Conservation (phyloP, 2,888 invertebrate species). For the Amphiduros pacificus region DNA sequence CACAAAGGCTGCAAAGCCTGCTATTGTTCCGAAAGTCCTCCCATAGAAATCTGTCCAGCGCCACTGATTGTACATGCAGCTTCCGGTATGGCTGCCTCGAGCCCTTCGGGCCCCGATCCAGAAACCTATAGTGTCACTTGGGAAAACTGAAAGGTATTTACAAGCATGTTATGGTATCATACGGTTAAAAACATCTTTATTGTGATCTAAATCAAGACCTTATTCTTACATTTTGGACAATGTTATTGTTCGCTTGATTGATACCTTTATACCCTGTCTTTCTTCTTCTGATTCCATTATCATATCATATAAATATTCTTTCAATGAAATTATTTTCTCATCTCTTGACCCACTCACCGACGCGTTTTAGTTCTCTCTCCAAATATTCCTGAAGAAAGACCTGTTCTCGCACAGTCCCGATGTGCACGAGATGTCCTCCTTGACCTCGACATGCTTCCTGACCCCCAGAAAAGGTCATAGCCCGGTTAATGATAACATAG, state of each 20-base stretch:
- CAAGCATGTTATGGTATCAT: background rate
- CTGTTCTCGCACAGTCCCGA: slow-evolving; percentile 31
- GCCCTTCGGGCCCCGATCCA: slow-evolving; percentile 32
- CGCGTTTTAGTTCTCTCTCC: slow-evolving; percentile 16
- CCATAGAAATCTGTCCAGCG: slow-evolving; percentile 31
- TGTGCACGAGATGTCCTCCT: slow-evolving; percentile 31
- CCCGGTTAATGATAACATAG: slow-evolving; percentile 25
- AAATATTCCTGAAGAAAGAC: slow-evolving; percentile 31
- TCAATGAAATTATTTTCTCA: background rate
- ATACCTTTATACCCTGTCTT: too few species aligned
- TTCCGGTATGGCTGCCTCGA: slow-evolving; percentile 28
- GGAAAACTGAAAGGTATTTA: slow-evolving; percentile 11
- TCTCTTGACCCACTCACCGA: slow-evolving; percentile 1
- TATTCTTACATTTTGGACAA: too few species aligned
- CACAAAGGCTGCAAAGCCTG: slow-evolving; percentile 32
- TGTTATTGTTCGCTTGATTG: too few species aligned
- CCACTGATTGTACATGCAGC: slow-evolving; percentile 35
- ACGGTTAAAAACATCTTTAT: background rate
- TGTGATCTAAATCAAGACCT: too few species aligned
- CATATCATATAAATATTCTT: background rate
- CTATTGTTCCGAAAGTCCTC: slow-evolving; percentile 24
- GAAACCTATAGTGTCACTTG: slow-evolving; percentile 23
- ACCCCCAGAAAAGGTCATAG: slow-evolving; percentile 27
- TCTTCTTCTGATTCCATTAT: too few species aligned
- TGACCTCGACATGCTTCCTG: slow-evolving; percentile 29